A percentile compares a stretch with the other conserved stretches of the same genome.
Conservation (phyloP, 1,140 invertebrate species). For the Halesus radiatus region DNA sequence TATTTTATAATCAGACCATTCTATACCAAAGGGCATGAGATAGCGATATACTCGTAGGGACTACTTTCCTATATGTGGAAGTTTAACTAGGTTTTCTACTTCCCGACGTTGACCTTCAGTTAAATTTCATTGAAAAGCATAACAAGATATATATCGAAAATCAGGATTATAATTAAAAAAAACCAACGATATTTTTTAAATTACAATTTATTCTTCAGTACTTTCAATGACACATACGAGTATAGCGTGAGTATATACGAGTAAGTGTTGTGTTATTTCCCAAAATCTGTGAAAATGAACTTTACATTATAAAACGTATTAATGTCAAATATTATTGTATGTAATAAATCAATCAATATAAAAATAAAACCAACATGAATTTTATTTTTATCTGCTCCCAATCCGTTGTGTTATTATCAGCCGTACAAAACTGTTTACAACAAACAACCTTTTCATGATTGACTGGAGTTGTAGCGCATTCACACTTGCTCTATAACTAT, state of each 20-base stretch:
- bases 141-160: neutral
- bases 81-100: too few relatives aligned
- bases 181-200: neutral
- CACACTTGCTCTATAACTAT: too few relatives aligned
- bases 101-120: neutral
- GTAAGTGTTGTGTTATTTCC: conserved; percentile 54
- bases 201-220: neutral
- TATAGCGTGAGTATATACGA: too few relatives aligned
- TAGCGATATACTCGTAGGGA: too few relatives aligned
- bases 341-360: conserved; percentile 29
- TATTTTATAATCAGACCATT: too few relatives aligned
- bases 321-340: conserved; percentile 34
- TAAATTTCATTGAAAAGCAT: neutral
- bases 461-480: too few relatives aligned
- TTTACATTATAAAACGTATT: conserved; percentile 39
- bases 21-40: too few relatives aligned
- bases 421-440: neutral
- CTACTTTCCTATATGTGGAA: too few relatives aligned
- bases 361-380: neutral
- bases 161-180: neutral
- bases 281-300: conserved; percentile 16
- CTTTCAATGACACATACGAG: neutral
- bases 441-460: too few relatives aligned
- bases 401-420: neutral
- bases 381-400: neutral